Evolutionary conservation across 1,140 invertebrate genomes (phyloP), one percentile per base, ranked within the genome.

Genomic region (Copidosoma floridanum): DNA sequence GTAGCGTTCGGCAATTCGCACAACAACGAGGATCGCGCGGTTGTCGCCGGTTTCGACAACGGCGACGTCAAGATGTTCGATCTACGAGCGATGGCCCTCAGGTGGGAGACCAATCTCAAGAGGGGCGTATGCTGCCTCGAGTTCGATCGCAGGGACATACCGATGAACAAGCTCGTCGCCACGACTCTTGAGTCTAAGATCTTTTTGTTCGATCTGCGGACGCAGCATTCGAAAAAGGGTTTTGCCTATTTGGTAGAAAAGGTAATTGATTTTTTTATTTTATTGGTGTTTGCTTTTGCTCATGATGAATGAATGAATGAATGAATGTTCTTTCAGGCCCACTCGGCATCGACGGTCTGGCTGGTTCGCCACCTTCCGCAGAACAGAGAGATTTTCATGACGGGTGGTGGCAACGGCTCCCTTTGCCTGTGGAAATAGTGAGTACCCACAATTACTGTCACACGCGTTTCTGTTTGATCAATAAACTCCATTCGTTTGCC

Each of bases 61-160:
- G 96, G 96, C 0, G 96, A 98, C 76, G 77, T 98, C 0, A 98
- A 98, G 82, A 85, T 98, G 75, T 98, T 96, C 77, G 94, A 98
- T 81, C 80, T 98, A n/a, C 85, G 87, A 65, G 85, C 84, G 12
- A 93, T 97, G 88, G 81, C 84, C 5, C 71, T 97, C 0, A 81
- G 86, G 67, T 98, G 94, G 94, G 94, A 97, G 75, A 89, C 88
- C 27, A 96, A 96, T 78, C 74, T 97, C 2, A 94, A 92, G 73
- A 97, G 97, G 86, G 96, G 95, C 60, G 91, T 97, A 7, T 97
- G 95, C 70, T 84, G 84, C 52, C 44, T 95, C 12, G 93, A 98
- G 77, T 98, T 98, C 82, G 95, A 98, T 77, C 82, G 95, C 24
- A 92, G 91, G 73, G 94, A 97, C 73, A 97, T 97, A 67, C 82